Evolutionary conservation across 2,113 vertebrate genomes (phyloP), one percentile per base, ranked within the genome.

Genomic region (Hyperopisus bebe): DNA sequence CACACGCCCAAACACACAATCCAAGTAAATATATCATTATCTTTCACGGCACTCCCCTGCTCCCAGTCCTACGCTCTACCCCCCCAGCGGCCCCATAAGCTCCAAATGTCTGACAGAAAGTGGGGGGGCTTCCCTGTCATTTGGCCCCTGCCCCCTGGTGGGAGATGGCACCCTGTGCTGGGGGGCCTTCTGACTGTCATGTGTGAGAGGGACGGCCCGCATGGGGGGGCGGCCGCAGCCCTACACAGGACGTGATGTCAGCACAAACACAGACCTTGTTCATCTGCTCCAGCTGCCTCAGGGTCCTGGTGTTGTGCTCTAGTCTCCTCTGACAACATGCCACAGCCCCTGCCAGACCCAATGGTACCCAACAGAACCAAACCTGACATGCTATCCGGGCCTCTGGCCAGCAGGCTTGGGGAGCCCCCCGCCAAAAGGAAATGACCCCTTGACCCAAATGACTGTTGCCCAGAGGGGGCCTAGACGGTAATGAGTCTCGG

Each of bases 11-110:
- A 24, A 42, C 50, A 17, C 44, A 47, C 62, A 47, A 47, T 21
- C 42, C 50, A 55, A 21, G 86, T 86, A 90, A 91, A 90, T 87
- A 88, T 91, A 42, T 88, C 80, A 89, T 88, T 90, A 86, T 89
- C 80, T 31, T 46, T 24, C 27, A n/a, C 10, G 3, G 55, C 5
- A 5, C 70, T 15, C 31, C 70, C 31, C 27, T 35, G 31, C 31
- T 3, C 66, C 62, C 62, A 74, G 66, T 35, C 27, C 31, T 77
- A 5, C 5, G 13, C 31, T 39, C 4, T 6, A 1, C 27, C 27
- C 15, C 27, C 15, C 27, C 31, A 77, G 70, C 5, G 3, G 66
- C 66, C n/a, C 10, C 9, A 5, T 27, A 74, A 27, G 27, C 27
- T 27, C n/a, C 66, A 13, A 27, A 35, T 74, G 9, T 31, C 66